A percentile compares a stretch with the other conserved stretches of the same genome.
Evolutionary conservation across 2,113 vertebrate species (phyloP).

Genomic region (Daubentonia madagascariensis): DNA sequence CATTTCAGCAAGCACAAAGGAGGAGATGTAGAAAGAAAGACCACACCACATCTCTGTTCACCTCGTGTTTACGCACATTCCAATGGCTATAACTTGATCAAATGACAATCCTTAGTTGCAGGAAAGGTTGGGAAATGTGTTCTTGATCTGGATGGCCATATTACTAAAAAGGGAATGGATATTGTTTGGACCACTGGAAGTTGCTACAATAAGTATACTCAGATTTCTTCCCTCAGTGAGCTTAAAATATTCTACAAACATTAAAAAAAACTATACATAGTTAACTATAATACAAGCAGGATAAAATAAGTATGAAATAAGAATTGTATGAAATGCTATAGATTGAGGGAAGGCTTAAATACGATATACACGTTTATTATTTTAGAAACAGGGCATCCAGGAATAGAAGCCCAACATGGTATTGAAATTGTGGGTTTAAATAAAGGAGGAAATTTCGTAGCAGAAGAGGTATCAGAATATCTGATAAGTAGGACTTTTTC

Average conservation of each 20-base stretch:
- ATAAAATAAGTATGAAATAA: not conserved
- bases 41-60: not conserved
- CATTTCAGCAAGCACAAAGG: not conserved
- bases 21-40: not conserved
- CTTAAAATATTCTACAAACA: not conserved
- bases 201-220: not conserved
- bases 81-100: not conserved
- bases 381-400: not conserved
- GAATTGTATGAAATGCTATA: not conserved
- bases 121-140: not conserved
- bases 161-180: not conserved
- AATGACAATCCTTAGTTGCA: not conserved
- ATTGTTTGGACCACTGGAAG: not conserved
- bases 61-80: not conserved
- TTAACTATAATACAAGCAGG: not conserved
- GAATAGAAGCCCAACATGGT: not conserved
- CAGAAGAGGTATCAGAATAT: not conserved
- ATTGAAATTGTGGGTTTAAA: not conserved
- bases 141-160: not conserved
- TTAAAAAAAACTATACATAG: not conserved
- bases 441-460: not conserved
- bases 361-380: not conserved
- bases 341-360: not conserved
- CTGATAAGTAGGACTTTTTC: not conserved
- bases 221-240: not conserved